Percentiles rank a stretch among this genome's conserved stretches.
Conservation (phyloP, 2,113 vertebrate genomes). For the Callipepla squamata region DNA sequence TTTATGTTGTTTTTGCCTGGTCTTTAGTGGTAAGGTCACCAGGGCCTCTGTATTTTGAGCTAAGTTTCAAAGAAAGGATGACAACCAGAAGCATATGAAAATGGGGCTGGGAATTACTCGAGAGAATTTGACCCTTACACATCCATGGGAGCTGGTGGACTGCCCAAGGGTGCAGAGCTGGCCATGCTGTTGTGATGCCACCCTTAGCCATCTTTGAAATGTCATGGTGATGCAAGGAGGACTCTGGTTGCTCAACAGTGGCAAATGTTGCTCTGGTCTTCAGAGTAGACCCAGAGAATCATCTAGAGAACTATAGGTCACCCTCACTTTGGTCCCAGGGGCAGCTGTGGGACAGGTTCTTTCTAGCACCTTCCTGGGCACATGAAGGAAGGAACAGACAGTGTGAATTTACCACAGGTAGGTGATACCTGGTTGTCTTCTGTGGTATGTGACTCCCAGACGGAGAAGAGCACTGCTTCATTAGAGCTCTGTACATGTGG, state of each 20-base stretch:
- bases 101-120: neutral
- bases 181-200: neutral
- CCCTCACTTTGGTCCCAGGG: neutral
- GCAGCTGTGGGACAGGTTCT: neutral
- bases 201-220: neutral
- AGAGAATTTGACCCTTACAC: neutral
- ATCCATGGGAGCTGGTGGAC: neutral
- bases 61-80: neutral
- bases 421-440: neutral
- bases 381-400: neutral
- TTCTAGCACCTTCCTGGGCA: neutral
- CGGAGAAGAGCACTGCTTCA: neutral
- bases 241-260: neutral
- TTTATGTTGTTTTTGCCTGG: neutral
- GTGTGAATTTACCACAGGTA: neutral
- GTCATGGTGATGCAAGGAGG: neutral
- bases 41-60: neutral
- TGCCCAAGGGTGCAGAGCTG: neutral
- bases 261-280: neutral
- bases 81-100: neutral
- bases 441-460: neutral
- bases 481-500: neutral
- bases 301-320: neutral
- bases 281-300: neutral
- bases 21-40: neutral